These are phyloP conservation scores for Hydrotaea diabolus DNA, from an alignment of 2,888 invertebrate species.

Conservation along the genomic window DNA sequence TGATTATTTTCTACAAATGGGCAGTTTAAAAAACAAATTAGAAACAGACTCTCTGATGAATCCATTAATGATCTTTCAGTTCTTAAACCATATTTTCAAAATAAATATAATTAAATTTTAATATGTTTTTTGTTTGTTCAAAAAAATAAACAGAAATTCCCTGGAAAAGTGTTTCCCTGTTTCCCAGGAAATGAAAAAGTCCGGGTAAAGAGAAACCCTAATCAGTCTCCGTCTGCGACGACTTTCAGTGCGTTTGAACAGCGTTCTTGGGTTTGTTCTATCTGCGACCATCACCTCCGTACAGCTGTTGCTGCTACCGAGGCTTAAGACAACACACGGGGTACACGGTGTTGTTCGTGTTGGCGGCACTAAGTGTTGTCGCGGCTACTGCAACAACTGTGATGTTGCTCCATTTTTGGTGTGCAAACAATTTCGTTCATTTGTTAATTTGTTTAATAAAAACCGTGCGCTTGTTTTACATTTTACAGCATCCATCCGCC, in stretches of 20 bases:
- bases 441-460: slow-evolving; percentile 55
- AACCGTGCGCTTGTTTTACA: not conserved
- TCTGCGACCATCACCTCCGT: slow-evolving; percentile 3
- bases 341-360: not conserved
- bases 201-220: no score
- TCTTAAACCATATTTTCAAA: no score
- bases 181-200: no score
- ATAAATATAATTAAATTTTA: no score
- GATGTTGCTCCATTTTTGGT: slow-evolving; percentile 67
- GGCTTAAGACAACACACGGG: not conserved
- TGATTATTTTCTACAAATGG: no score
- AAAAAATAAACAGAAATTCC: no score
- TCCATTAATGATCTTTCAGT: no score
- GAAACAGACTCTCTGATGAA: no score
- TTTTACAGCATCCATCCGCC: not conserved
- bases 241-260: slow-evolving; percentile 37
- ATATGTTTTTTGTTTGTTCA: no score
- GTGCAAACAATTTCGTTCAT: slow-evolving; percentile 61
- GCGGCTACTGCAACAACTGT: slow-evolving; percentile 17
- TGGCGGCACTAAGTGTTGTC: not conserved
- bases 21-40: no score
- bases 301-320: slow-evolving; percentile 41
- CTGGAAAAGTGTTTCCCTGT: no score
- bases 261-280: slow-evolving; percentile 28
- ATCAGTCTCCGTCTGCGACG: not conserved